Evolutionary conservation across 2,888 invertebrate genomes (phyloP).

Genomic region (Trilocha varians): DNA sequence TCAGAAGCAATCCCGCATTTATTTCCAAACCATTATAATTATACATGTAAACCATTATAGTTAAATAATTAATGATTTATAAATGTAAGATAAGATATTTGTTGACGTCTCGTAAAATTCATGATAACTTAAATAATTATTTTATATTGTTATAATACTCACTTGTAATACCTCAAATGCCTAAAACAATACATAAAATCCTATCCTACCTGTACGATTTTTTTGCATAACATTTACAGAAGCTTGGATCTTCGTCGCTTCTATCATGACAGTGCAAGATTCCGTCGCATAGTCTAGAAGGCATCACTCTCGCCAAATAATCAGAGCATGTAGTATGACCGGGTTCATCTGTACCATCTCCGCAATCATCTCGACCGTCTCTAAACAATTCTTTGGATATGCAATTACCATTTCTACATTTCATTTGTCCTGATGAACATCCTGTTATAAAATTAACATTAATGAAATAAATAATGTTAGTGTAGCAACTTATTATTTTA

Average conservation of each 20-base stretch:
- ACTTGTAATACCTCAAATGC: not conserved
- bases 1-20: no score
- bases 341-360: slow-evolving; percentile 81
- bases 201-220: slow-evolving; percentile 36
- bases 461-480: not conserved
- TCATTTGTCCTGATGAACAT: slow-evolving; percentile 76
- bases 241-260: slow-evolving; percentile 79
- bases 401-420: slow-evolving; percentile 79
- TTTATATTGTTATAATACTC: no score
- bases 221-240: slow-evolving; percentile 75
- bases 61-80: no score
- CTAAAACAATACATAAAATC: slow-evolving; percentile 1
- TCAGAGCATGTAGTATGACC: slow-evolving; percentile 75
- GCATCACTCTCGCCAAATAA: slow-evolving; percentile 78
- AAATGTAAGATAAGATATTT: no score
- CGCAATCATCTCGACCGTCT: slow-evolving; percentile 78
- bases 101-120: no score
- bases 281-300: slow-evolving; percentile 83
- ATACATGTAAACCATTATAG: no score
- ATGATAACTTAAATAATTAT: no score
- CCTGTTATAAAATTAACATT: no score
- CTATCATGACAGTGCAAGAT: slow-evolving; percentile 83
- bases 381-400: slow-evolving; percentile 80
- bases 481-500: not conserved
- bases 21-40: no score